These are phyloP conservation scores for Macrotrachela quadricornifera DNA, from an alignment of 1,140 invertebrate species.

Conservation along the genomic window DNA sequence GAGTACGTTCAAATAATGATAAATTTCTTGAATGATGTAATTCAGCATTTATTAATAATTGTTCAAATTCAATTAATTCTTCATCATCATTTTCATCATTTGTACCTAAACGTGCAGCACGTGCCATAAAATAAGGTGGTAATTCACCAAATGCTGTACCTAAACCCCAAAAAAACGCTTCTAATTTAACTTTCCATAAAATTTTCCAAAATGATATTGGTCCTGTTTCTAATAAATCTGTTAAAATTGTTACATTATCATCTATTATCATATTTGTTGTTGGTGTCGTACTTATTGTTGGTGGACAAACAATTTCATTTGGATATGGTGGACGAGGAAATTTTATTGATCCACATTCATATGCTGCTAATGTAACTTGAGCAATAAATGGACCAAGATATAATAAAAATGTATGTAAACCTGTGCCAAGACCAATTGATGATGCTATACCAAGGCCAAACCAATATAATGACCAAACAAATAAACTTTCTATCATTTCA, in stretches of 20 bases:
- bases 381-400: slow-evolving; percentile 49
- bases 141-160: slow-evolving; percentile 90
- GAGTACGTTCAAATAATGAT: slow-evolving; percentile 50
- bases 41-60: slow-evolving; percentile 7
- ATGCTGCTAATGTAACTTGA: slow-evolving; percentile 83
- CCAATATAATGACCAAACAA: slow-evolving; percentile 71
- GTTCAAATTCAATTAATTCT: slow-evolving; percentile 23
- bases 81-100: slow-evolving; percentile 41
- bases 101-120: slow-evolving; percentile 51
- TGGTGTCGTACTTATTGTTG: background rate
- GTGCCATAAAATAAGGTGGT: slow-evolving; percentile 87
- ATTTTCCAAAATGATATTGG: slow-evolving; percentile 50
- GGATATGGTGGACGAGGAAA: slow-evolving; percentile 61
- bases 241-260: background rate
- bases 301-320: slow-evolving; percentile 24
- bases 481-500: slow-evolving; percentile 24
- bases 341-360: slow-evolving; percentile 76
- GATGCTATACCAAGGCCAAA: slow-evolving; percentile 77
- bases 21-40: slow-evolving; percentile 11
- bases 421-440: slow-evolving; percentile 86
- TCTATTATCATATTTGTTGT: background rate
- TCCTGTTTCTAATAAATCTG: background rate
- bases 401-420: slow-evolving; percentile 87
- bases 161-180: slow-evolving; percentile 87
- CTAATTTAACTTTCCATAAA: slow-evolving; percentile 81